A percentile compares a stretch with the other conserved stretches of the same genome.
phyloP scores from a whole-genome alignment of 2,888 invertebrate genomes.

The Aethes cnicana region DNA sequence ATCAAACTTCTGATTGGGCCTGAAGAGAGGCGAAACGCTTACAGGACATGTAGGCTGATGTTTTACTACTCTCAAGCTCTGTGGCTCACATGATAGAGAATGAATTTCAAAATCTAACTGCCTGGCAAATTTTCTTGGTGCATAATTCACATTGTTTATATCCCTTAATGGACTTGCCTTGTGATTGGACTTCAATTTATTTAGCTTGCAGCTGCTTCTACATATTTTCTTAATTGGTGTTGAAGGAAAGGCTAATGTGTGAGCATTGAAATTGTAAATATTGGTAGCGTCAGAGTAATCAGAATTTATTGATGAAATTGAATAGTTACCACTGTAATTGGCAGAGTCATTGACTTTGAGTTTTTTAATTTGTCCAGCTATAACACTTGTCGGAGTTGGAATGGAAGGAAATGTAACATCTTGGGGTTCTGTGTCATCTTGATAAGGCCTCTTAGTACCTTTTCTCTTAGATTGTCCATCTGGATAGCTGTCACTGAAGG shows the following conservation, averaged over 20 bases:
- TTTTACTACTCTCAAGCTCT: constrained; percentile 49
- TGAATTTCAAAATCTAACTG: constrained; percentile 66
- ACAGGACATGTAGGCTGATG: constrained; percentile 44
- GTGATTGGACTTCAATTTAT: constrained; percentile 28
- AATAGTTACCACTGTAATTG: constrained; percentile 36
- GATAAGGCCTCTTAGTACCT: constrained; percentile 59
- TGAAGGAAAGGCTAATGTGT: constrained; percentile 58
- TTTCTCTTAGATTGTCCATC: constrained; percentile 57
- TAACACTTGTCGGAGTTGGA: constrained; percentile 68
- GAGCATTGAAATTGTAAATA: constrained; percentile 40
- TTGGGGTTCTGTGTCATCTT: constrained; percentile 49
- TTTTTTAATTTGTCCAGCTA: constrained; percentile 66
- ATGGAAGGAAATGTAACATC: constrained; percentile 44
- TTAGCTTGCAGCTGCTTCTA: constrained; percentile 56
- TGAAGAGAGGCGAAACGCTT: constrained; percentile 49
- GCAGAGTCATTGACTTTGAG: constrained; percentile 64
- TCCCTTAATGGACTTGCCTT: constrained; percentile 32
- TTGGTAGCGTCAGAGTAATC: constrained; percentile 34
- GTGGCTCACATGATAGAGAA: constrained; percentile 63
- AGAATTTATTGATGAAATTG: constrained; percentile 30
- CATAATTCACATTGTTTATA: constrained; percentile 37
- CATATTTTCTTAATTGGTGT: constrained; percentile 68
- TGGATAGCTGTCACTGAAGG: constrained; percentile 36
- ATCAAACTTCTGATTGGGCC: constrained; percentile 68
- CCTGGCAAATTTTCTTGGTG: constrained; percentile 59